Evolutionary conservation across 2,113 vertebrate species (phyloP), one percentile per base, ranked within the genome.

Genomic region (Dunckerocampus dactyliophorus): DNA sequence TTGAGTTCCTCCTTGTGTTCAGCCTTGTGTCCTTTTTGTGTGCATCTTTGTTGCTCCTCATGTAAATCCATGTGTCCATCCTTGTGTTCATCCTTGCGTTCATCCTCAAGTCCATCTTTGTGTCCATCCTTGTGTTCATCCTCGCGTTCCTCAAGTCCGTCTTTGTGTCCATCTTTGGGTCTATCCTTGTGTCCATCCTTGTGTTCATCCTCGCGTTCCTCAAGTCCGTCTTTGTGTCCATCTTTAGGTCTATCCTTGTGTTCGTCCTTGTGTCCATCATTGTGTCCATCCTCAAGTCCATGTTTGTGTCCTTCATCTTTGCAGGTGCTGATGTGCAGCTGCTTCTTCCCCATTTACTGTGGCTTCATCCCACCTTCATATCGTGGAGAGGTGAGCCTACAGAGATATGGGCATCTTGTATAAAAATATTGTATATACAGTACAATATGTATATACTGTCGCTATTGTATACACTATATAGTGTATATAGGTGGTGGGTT

Each of bases 321-420:
- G 22, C 49, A 98, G 96, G 95, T 92, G 59, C 85, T 98, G 62
- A 47, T 91, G 28, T 98, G 95, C 66, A 95, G 95, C 75, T 89
- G 84, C 14, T 98, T 95, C 80, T 91, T 97, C 31, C 95, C 96
- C 0, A 63, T 94, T 77, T 91, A 92, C 80, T 91, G 87, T 57
- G 95, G 95, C 22, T 66, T 95, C 8, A 90, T 92, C 47, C 94
- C 94, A 14, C 95, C 94, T 0, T 87, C 93, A 0, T 98, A 94
- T 82, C 88, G 92, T 81, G 95, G 95, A 47, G 92, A 88, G 92
- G 95, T 98, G 80, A 93, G 95, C 91, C 1, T 43, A 12, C 39
- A 43, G 39, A 43, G 39, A 43, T 5, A 13, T 43, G 13, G 39
- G 5, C 39, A 13, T 19, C 47, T n/a, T 49, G 47, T 6, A 20